Evolutionary conservation across 2,113 vertebrate species (phyloP).

Genomic region (Illadopsis cleaveri): DNA sequence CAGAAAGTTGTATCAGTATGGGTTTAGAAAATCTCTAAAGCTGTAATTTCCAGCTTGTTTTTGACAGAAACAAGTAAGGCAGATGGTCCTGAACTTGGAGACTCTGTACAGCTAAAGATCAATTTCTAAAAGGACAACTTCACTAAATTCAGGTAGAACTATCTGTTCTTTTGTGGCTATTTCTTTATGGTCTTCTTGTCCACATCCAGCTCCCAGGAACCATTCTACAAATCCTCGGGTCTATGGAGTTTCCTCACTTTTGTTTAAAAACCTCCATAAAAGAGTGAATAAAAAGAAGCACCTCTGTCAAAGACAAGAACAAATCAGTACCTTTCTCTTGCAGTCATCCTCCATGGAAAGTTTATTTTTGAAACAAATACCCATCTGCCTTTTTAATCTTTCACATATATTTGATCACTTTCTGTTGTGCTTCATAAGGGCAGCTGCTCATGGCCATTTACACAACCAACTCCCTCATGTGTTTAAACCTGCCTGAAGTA

Average conservation of each 20-base stretch:
- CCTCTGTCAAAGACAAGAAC: not conserved
- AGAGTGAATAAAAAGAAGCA: not conserved
- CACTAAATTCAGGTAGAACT: not conserved
- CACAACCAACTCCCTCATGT: not conserved
- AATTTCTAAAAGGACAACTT: not conserved
- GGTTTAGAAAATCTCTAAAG: not conserved
- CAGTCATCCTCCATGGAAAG: not conserved
- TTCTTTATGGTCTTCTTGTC: not conserved
- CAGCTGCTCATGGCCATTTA: constrained; percentile 11
- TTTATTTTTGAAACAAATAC: not conserved
- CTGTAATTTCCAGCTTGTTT: not conserved
- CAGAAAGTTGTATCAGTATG: not conserved
- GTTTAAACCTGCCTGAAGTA: constrained; percentile 48
- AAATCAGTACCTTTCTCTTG: not conserved
- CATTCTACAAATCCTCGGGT: not conserved
- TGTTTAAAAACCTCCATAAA: not conserved
- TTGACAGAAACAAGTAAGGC: not conserved
- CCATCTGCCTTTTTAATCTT: not conserved
- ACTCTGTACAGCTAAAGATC: not conserved
- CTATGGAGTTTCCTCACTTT: not conserved
- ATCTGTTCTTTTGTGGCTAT: not conserved
- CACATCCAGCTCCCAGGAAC: not conserved
- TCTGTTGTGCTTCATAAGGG: constrained; percentile 3
- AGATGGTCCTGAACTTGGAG: not conserved
- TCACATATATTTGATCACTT: not conserved